phyloP scores from a whole-genome alignment of 2,797 vertebrate species.

The Paramormyrops hopkinsi region DNA sequence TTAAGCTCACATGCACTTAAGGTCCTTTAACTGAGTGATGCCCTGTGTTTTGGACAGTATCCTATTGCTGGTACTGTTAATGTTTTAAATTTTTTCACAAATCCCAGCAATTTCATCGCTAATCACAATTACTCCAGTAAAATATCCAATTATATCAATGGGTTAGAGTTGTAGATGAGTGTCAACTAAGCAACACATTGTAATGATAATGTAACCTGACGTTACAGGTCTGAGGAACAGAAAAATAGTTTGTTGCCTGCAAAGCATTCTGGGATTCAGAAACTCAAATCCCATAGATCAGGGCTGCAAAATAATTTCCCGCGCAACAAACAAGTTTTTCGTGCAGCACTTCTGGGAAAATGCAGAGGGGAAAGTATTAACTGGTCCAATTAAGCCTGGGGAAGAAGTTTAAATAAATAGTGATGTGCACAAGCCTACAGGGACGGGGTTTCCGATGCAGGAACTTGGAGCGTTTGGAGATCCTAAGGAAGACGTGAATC shows the following conservation, averaged over 20 bases:
- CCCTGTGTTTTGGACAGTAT: background rate
- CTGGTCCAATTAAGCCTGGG: background rate
- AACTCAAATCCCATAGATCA: background rate
- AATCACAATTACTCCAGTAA: background rate
- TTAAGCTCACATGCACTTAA: background rate
- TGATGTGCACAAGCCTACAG: background rate
- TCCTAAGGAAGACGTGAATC: background rate
- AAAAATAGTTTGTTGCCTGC: background rate
- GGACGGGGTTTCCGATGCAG: background rate
- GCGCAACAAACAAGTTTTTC: background rate
- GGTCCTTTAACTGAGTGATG: background rate
- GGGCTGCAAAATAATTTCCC: background rate
- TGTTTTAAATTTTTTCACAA: background rate
- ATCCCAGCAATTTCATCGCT: background rate
- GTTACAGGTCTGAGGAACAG: background rate
- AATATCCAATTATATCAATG: background rate
- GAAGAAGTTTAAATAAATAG: background rate
- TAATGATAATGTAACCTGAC: background rate
- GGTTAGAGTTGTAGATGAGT: background rate
- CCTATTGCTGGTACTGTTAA: background rate
- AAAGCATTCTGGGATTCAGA: background rate
- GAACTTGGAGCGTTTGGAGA: background rate
- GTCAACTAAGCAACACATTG: background rate
- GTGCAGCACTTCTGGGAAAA: background rate
- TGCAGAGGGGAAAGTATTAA: background rate